phyloP scores from a whole-genome alignment of 2,888 invertebrate species.

The Dasypolia templi region DNA sequence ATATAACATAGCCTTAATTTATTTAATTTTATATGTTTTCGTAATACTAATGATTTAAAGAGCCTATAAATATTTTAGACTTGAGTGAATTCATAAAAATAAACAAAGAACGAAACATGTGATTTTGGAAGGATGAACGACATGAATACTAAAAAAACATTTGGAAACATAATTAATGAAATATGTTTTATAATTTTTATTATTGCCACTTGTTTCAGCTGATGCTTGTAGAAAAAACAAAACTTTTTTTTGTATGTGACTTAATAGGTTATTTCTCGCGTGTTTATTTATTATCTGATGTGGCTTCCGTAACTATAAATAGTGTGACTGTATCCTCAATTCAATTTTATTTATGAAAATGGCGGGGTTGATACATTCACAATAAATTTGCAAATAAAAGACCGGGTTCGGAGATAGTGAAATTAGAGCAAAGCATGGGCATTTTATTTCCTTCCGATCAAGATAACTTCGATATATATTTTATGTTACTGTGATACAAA shows the following conservation, averaged over 20 bases:
- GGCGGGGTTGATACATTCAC: background rate
- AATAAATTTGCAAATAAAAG: slow-evolving; percentile 5
- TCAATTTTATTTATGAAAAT: background rate
- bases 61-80: background rate
- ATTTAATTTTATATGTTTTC: background rate
- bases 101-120: slow-evolving; percentile 9
- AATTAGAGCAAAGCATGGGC: slow-evolving; percentile 57
- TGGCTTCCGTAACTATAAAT: slow-evolving; percentile 66
- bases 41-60: background rate
- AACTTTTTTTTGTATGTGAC: slow-evolving; percentile 12
- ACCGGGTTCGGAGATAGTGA: slow-evolving; percentile 36
- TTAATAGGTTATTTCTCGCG: slow-evolving; percentile 77
- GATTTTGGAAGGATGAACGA: background rate
- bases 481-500: slow-evolving; percentile 38
- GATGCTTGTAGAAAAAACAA: background rate
- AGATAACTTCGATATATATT: slow-evolving; percentile 33
- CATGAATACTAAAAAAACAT: too few species aligned
- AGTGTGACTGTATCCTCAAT: slow-evolving; percentile 30
- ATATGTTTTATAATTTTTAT: slow-evolving; percentile 28
- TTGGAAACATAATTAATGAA: too few species aligned
- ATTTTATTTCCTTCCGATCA: slow-evolving; percentile 46
- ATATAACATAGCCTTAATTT: background rate
- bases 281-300: slow-evolving; percentile 73
- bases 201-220: slow-evolving; percentile 18
- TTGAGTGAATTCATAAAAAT: background rate